Evolutionary conservation across 2,113 vertebrate species (phyloP), one percentile per base, ranked within the genome.

Genomic region (Cebus imitator): DNA sequence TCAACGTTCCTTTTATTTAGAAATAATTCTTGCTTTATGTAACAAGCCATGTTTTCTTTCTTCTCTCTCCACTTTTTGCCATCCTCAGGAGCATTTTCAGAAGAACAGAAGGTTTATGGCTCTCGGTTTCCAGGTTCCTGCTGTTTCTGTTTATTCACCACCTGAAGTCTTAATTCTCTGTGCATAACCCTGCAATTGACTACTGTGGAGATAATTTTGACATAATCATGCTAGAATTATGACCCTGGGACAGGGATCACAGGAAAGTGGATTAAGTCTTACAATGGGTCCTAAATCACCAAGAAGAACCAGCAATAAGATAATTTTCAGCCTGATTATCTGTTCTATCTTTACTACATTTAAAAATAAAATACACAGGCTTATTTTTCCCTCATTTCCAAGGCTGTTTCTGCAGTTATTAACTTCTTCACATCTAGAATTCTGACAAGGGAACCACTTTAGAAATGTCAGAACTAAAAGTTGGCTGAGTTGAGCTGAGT

Each of bases 91-190:
- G 48, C 18, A 72, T 72, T 96, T 90, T 81, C 43, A 76, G 48
- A 68, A 68, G 45, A 82, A 61, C 72, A 72, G 45, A 80, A 82
- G n/a, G 73, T 90, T 96, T 48, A 16, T 40, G 93, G 12, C 43
- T 95, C 83, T 88, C 52, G 0, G 0, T 70, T 92, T 66, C 91
- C 16, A 58, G 35, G 37, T 18, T 72, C 92, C 93, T 37, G 66
- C 85, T 85, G 75, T 17, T 91, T 72, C 91, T 94, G 89, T 72
- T 94, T 91, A 95, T 81, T 92, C 45, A 40, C 82, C 91, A 85
- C 91, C 91, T 92, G 78, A 94, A 88, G 55, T 64, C 95, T 86
- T 92, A 92, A 90, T 96, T 95, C 90, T 83, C 95, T 97, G 68
- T 95, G 94, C 76, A 43, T 43, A 88, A 66, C 43, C 75, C 66